These are phyloP conservation scores for Tenthredo notha DNA, from an alignment of 2,888 invertebrate genomes.

Conservation along the genomic window DNA sequence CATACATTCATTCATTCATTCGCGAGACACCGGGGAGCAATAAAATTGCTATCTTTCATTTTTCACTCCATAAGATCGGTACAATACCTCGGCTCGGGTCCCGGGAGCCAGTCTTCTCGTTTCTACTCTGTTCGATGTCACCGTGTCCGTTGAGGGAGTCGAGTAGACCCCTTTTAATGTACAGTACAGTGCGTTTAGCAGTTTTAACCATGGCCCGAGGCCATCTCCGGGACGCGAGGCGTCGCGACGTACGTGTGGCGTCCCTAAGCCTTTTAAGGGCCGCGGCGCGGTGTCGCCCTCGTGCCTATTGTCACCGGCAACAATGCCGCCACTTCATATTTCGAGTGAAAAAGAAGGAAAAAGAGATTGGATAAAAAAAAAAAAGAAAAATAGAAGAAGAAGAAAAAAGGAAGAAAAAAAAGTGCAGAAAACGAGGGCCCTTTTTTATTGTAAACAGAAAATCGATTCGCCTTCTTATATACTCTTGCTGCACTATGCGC, in stretches of 20 bases:
- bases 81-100: constrained; percentile 63
- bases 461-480: constrained; percentile 45
- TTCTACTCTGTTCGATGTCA: constrained; percentile 36
- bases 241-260: constrained; percentile 35
- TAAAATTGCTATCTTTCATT: constrained; percentile 75
- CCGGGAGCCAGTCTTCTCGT: background rate
- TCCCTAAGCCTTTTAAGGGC: constrained; percentile 53
- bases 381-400: constrained; percentile 52
- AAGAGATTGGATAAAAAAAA: constrained; percentile 56
- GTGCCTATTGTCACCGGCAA: constrained; percentile 65
- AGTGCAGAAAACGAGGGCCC: constrained; percentile 56
- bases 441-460: constrained; percentile 51
- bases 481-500: background rate
- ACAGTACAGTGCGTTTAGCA: constrained; percentile 52
- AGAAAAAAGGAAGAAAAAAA: constrained; percentile 51
- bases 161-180: constrained; percentile 51
- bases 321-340: constrained; percentile 67
- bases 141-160: constrained; percentile 42
- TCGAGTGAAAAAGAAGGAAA: constrained; percentile 58
- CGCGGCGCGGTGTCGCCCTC: constrained; percentile 47
- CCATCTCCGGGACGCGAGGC: constrained; percentile 37
- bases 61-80: constrained; percentile 75
- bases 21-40: constrained; percentile 54
- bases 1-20: constrained; percentile 35
- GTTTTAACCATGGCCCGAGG: constrained; percentile 53